A percentile compares a stretch with the other conserved stretches of the same genome.
Evolutionary conservation across 2,797 vertebrate species (phyloP).

Genomic region (Knipowitschia caucasica): DNA sequence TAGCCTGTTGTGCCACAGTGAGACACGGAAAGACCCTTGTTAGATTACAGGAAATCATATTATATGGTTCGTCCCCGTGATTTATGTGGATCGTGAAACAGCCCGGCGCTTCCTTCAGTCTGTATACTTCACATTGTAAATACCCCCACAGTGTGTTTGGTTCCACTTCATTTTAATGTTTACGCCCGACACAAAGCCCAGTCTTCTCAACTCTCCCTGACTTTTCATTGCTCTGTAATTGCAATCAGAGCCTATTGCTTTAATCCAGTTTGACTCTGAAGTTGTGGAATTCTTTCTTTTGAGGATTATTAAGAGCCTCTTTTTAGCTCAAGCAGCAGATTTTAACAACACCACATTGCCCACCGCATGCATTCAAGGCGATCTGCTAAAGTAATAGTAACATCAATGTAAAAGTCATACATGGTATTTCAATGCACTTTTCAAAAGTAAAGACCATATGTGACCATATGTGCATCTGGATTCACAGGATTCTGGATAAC

Average conservation of each 20-base stretch:
- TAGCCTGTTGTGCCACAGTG: conserved; percentile 6
- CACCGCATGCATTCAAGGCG: conserved; percentile 29
- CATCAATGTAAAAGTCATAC: conserved; percentile 17
- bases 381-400: conserved; percentile 38
- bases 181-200: conserved; percentile 27
- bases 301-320: conserved; percentile 68
- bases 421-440: conserved; percentile 23
- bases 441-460: conserved; percentile 8
- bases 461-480: neutral
- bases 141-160: conserved; percentile 53
- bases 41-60: conserved; percentile 59
- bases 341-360: conserved; percentile 45
- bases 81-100: conserved; percentile 41
- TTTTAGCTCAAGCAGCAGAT: conserved; percentile 57
- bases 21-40: conserved; percentile 7
- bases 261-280: conserved; percentile 58
- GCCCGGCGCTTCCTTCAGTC: neutral
- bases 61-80: conserved; percentile 54
- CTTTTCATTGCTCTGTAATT: conserved; percentile 64
- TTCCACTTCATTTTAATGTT: conserved; percentile 23
- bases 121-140: neutral
- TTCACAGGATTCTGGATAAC: neutral
- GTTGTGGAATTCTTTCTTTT: conserved; percentile 64
- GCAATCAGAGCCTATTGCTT: conserved; percentile 65
- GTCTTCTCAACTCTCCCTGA: conserved; percentile 36